These are phyloP conservation scores for Heteronetta atricapilla DNA, from an alignment of 2,113 vertebrate genomes.

Conservation along the genomic window DNA sequence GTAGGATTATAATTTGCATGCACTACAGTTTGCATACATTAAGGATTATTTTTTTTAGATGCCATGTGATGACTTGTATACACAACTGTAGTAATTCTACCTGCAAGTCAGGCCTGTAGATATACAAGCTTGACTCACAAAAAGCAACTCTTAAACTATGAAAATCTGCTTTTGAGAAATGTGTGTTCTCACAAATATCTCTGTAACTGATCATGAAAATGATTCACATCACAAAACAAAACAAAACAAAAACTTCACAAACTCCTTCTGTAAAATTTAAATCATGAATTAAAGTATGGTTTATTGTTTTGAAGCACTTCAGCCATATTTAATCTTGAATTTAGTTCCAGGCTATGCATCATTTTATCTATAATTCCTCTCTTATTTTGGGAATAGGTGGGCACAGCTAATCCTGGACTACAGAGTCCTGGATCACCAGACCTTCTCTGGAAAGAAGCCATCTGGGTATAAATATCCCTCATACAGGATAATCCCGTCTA, in stretches of 20 bases:
- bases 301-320: not conserved
- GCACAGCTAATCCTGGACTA: not conserved
- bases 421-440: not conserved
- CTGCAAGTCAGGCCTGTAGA: conserved; percentile 33
- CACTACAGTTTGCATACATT: not conserved
- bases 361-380: not conserved
- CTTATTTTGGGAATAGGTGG: not conserved
- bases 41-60: not conserved
- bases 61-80: not conserved
- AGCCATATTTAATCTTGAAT: not conserved
- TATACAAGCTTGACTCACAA: conserved; percentile 1
- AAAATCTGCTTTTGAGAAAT: conserved; percentile 22
- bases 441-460: not conserved
- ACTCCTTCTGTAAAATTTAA: not conserved
- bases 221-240: not conserved
- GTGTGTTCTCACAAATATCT: not conserved
- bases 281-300: not conserved
- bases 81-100: conserved; percentile 27
- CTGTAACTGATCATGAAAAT: not conserved
- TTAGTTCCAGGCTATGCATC: not conserved
- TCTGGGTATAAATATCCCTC: not conserved
- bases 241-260: too few relatives aligned
- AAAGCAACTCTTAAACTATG: not conserved
- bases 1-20: conserved; percentile 16
- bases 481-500: not conserved